Conservation (phyloP, 2,888 invertebrate genomes). For the Rhagonycha fulva region DNA sequence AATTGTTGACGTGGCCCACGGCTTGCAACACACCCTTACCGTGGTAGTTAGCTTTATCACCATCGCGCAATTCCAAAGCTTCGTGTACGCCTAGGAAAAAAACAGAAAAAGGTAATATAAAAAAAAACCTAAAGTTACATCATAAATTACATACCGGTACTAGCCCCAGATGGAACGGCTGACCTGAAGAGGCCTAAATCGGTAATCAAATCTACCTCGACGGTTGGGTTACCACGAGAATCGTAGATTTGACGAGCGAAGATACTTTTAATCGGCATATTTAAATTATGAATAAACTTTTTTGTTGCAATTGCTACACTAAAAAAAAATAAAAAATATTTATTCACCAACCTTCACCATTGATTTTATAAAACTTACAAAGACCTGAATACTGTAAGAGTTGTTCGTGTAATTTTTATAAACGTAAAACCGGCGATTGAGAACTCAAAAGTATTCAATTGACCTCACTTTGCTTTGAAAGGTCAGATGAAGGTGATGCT, state of each 20-base stretch:
- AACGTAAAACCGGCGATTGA: not conserved
- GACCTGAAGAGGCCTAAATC: constrained; percentile 87
- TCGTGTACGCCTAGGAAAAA: constrained; percentile 58
- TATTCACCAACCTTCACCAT: not conserved
- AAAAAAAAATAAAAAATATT: not conserved
- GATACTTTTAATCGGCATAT: constrained; percentile 89
- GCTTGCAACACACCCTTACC: constrained; percentile 96
- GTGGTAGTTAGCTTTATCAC: constrained; percentile 85
- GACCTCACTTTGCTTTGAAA: not conserved
- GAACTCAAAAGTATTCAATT: not conserved
- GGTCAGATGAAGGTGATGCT: not conserved
- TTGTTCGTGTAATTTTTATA: not conserved
- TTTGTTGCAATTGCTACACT: not conserved
- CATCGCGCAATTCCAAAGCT: constrained; percentile 94
- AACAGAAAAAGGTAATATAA: not conserved
- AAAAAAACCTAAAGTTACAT: not conserved
- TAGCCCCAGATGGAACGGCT: constrained; percentile 66
- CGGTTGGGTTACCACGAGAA: constrained; percentile 98
- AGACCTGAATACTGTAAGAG: not conserved
- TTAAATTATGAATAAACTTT: constrained; percentile 32
- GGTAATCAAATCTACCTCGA: constrained; percentile 86
- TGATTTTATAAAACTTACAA: not conserved
- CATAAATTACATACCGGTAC: not conserved
- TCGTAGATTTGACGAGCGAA: constrained; percentile 98
- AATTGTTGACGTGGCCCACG: constrained; percentile 86